Evolutionary conservation across 2,113 vertebrate species (phyloP).

Genomic region (Rhea americana): DNA sequence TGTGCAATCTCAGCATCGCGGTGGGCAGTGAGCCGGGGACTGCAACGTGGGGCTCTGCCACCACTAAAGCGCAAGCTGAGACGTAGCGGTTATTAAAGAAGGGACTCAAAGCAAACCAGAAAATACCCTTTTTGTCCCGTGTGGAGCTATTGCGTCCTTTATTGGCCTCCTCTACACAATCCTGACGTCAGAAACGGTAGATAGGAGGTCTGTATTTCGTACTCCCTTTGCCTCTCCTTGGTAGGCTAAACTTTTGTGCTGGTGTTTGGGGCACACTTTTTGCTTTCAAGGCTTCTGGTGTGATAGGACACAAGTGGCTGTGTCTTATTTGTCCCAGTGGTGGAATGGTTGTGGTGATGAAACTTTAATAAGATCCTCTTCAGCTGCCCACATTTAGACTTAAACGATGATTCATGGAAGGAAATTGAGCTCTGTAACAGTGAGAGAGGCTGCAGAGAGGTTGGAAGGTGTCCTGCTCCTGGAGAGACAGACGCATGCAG

Average conservation of each 20-base stretch:
- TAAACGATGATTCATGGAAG: background rate
- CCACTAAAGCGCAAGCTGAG: background rate
- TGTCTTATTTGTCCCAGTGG: background rate
- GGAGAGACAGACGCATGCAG: background rate
- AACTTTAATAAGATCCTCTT: background rate
- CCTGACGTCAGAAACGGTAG: background rate
- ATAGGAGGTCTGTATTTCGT: fast-evolving
- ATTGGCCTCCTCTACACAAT: fast-evolving
- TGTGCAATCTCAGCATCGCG: too few species aligned
- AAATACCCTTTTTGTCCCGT: background rate
- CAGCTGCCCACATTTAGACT: conserved; percentile 1
- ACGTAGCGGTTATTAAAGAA: background rate
- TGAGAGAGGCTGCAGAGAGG: background rate
- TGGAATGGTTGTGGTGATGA: background rate
- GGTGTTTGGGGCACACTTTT: background rate
- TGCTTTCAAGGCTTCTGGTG: background rate
- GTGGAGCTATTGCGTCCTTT: fast-evolving
- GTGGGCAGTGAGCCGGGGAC: too few species aligned
- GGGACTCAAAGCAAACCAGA: background rate
- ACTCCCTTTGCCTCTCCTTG: background rate
- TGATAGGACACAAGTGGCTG: fast-evolving
- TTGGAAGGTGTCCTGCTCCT: background rate
- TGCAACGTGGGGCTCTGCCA: too few species aligned
- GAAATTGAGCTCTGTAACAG: background rate
- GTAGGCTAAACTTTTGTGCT: background rate